Evolutionary conservation across 2,888 invertebrate genomes (phyloP).

Genomic region (Phlogophora meticulosa): DNA sequence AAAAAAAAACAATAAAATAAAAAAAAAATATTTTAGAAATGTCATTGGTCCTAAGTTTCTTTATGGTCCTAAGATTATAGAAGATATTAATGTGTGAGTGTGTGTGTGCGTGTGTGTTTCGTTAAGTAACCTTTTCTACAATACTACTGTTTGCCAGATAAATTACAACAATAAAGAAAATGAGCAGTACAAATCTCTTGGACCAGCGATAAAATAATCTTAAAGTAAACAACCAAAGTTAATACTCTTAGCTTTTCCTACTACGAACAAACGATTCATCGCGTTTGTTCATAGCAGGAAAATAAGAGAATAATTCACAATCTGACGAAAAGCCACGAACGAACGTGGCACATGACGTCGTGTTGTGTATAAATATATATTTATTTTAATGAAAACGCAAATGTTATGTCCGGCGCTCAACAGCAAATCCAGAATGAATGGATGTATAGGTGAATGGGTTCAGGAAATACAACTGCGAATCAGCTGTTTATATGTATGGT

Average conservation of each 20-base stretch:
- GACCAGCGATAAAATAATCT: neutral
- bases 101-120: no score
- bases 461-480: neutral
- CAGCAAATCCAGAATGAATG: constrained; percentile 18
- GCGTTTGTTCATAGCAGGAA: no score
- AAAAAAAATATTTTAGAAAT: no score
- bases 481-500: no score
- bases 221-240: neutral
- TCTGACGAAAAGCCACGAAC: neutral
- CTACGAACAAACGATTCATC: neutral
- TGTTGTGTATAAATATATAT: constrained; percentile 11
- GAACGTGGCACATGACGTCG: constrained; percentile 9
- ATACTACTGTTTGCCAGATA: no score
- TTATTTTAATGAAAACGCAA: constrained; percentile 13
- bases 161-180: neutral
- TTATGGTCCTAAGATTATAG: no score
- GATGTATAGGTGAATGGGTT: neutral
- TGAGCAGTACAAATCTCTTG: neutral
- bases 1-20: no score
- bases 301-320: neutral
- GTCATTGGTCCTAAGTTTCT: no score
- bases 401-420: neutral
- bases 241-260: neutral
- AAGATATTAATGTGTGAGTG: no score
- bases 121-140: no score